Conservation (phyloP, 2,797 vertebrate species). For the Rhinatrema bivittatum region DNA sequence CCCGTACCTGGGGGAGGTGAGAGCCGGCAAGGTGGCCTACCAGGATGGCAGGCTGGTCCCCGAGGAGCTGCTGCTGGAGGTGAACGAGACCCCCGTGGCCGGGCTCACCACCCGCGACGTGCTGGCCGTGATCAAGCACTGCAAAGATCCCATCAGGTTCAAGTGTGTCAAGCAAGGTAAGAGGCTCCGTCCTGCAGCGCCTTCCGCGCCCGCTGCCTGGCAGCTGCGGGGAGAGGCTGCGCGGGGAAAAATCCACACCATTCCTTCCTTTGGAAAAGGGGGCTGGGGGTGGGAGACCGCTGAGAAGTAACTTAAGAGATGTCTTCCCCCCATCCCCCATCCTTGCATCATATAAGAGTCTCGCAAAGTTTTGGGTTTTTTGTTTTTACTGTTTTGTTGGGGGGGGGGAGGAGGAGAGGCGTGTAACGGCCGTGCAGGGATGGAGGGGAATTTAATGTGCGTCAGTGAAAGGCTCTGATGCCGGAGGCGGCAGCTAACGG, state of each 20-base stretch:
- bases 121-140: slow-evolving; percentile 88
- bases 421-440: not conserved
- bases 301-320: no score
- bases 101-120: slow-evolving; percentile 94
- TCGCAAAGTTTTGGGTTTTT: no score
- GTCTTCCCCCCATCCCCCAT: no score
- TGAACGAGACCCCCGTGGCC: slow-evolving; percentile 92
- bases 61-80: slow-evolving; percentile 88
- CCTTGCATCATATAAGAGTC: no score
- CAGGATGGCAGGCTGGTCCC: slow-evolving; percentile 75
- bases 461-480: slow-evolving; percentile 38
- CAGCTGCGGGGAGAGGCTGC: no score
- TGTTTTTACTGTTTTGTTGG: no score
- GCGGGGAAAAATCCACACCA: no score
- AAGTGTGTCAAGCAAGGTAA: slow-evolving; percentile 95
- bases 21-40: slow-evolving; percentile 67
- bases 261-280: no score
- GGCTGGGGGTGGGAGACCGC: no score
- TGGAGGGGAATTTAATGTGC: slow-evolving; percentile 43
- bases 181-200: not conserved
- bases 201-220: no score
- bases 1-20: slow-evolving; percentile 86
- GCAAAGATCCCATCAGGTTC: slow-evolving; percentile 88
- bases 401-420: not conserved
- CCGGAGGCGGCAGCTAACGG: no score